Percentiles rank a stretch among this genome's conserved stretches.
Conservation (phyloP, 2,888 invertebrate genomes). For the Zonitis immaculata region DNA sequence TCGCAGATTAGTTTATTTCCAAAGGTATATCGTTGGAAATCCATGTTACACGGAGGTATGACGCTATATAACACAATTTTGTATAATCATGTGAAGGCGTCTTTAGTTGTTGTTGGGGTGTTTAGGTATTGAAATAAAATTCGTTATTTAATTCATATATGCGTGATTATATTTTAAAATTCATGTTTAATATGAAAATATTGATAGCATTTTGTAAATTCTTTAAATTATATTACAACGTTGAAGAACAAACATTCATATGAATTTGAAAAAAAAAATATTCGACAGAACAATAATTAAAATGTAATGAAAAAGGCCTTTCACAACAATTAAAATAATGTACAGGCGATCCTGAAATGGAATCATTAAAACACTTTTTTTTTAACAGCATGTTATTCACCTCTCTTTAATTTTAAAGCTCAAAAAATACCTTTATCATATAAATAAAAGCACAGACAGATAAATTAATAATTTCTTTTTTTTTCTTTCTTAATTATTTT, state of each 20-base stretch:
- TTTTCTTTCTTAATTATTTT: conserved; percentile 14
- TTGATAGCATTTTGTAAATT: conserved; percentile 47
- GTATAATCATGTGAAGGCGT: no score
- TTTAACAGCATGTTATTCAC: conserved; percentile 45
- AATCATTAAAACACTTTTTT: conserved; percentile 43
- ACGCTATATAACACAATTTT: no score
- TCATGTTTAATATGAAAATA: conserved; percentile 49
- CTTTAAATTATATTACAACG: conserved; percentile 47
- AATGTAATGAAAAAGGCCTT: conserved; percentile 42
- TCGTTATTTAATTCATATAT: conserved; percentile 40
- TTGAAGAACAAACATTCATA: conserved; percentile 46
- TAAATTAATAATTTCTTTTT: conserved; percentile 20
- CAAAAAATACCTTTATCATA: conserved; percentile 44
- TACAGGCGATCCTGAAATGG: conserved; percentile 42
- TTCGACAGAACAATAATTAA: conserved; percentile 39
- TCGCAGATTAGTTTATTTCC: no score
- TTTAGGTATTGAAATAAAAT: conserved; percentile 38
- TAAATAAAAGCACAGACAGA: conserved; percentile 48
- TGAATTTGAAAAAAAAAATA: conserved; percentile 35
- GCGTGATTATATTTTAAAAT: conserved; percentile 49
- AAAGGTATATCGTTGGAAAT: no score
- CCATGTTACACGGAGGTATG: no score
- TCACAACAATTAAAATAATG: conserved; percentile 44
- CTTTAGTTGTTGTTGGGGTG: no score
- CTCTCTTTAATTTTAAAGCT: conserved; percentile 48